Conservation (phyloP, 2,113 vertebrate species). For the Cettia cetti region DNA sequence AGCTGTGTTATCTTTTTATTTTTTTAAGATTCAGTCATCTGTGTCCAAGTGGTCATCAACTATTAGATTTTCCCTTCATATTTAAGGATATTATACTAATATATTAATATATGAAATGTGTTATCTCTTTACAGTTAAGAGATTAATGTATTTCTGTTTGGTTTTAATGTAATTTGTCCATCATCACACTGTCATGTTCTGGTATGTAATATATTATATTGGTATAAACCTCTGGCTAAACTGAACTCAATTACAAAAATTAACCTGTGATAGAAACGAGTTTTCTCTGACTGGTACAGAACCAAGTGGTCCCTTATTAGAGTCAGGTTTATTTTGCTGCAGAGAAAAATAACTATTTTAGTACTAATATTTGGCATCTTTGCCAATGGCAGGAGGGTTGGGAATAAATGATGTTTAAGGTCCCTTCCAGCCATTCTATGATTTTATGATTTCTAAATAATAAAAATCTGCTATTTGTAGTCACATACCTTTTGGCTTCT, state of each 20-base stretch:
- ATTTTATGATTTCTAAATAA: background rate
- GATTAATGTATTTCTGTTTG: background rate
- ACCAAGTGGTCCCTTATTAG: background rate
- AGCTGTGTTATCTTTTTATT: background rate
- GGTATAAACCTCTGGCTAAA: too few species aligned
- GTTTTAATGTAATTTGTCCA: background rate
- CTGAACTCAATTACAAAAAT: background rate
- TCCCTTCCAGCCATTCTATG: background rate
- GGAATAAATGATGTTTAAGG: background rate
- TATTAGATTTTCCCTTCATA: background rate
- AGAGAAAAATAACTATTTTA: background rate
- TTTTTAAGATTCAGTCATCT: background rate
- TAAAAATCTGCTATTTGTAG: background rate
- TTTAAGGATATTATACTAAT: background rate
- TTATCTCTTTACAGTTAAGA: background rate
- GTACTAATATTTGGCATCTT: background rate
- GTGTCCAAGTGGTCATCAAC: background rate
- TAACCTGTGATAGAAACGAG: background rate
- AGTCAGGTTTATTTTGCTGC: background rate
- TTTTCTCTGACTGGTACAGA: background rate
- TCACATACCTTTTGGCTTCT: background rate
- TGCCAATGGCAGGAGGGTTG: background rate
- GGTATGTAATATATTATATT: too few species aligned
- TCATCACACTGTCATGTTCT: too few species aligned
- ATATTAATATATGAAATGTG: background rate